phyloP scores from a whole-genome alignment of 2,113 vertebrate species.

The Indri indri region DNA sequence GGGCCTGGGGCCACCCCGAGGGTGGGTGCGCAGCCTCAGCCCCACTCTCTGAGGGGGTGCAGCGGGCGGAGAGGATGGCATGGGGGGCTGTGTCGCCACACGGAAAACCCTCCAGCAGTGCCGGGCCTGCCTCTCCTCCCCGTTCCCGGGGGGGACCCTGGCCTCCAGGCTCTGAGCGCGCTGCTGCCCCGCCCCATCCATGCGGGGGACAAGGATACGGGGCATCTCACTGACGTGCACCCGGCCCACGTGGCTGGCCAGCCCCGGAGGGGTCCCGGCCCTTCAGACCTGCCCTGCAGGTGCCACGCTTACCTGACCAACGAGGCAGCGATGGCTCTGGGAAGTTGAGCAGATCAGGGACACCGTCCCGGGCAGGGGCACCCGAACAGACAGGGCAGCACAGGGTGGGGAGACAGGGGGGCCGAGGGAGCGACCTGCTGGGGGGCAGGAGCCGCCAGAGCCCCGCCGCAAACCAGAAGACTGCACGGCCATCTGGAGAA shows the following conservation, averaged over 20 bases:
- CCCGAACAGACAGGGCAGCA: neutral
- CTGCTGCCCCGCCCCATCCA: too few species aligned
- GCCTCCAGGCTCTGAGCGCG: neutral
- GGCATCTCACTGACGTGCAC: too few species aligned
- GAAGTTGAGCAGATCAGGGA: neutral
- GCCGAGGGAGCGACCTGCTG: neutral
- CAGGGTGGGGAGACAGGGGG: too few species aligned
- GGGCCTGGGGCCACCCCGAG: rapidly evolving
- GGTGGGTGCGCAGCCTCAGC: neutral
- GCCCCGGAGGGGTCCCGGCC: too few species aligned
- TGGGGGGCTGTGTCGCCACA: neutral
- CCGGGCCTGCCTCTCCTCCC: neutral
- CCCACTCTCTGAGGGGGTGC: too few species aligned
- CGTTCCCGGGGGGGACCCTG: neutral
- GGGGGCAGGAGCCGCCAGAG: neutral
- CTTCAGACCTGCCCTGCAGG: too few species aligned
- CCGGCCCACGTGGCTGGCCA: too few species aligned
- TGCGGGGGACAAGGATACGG: too few species aligned
- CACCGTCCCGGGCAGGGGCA: neutral
- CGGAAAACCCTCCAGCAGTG: neutral
- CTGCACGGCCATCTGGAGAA: neutral
- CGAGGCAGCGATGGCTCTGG: too few species aligned
- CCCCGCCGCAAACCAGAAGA: neutral
- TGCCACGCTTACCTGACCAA: too few species aligned
- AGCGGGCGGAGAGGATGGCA: neutral